Evolutionary conservation across 2,888 invertebrate species (phyloP).

Genomic region (Brachyptera risi): DNA sequence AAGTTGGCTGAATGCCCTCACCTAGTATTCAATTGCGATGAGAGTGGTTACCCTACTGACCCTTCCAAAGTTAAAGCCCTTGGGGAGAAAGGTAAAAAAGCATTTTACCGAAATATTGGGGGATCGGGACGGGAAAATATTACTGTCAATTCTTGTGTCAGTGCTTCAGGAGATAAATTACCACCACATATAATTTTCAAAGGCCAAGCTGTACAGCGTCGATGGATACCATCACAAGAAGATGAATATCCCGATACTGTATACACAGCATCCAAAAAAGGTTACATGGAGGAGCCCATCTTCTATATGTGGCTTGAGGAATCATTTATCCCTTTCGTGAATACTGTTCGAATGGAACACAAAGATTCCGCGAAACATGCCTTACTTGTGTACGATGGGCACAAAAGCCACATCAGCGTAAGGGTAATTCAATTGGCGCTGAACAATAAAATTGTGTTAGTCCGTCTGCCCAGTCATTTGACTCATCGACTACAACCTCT

Average conservation of each 20-base stretch:
- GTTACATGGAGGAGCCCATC: slow-evolving; percentile 16
- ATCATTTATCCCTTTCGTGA: slow-evolving; percentile 3
- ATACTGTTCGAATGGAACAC: neutral
- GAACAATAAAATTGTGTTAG: slow-evolving; percentile 16
- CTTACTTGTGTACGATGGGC: slow-evolving; percentile 17
- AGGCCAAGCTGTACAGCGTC: neutral
- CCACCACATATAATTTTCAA: slow-evolving; percentile 16
- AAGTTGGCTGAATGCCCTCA: neutral
- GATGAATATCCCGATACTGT: neutral
- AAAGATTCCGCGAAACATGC: neutral
- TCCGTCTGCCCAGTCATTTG: no score
- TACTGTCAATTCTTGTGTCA: slow-evolving; percentile 10
- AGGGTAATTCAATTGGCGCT: slow-evolving; percentile 3
- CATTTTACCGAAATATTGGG: slow-evolving; percentile 17
- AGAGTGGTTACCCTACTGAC: slow-evolving; percentile 14
- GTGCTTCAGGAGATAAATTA: slow-evolving; percentile 4
- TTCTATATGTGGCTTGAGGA: slow-evolving; percentile 16
- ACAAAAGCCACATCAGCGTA: slow-evolving; percentile 18
- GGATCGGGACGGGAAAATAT: slow-evolving; percentile 17
- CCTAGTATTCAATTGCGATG: slow-evolving; percentile 18
- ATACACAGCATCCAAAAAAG: slow-evolving; percentile 8
- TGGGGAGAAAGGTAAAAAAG: slow-evolving; percentile 11
- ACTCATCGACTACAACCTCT: slow-evolving; percentile 21
- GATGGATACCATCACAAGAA: neutral
- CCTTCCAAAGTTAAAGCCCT: slow-evolving; percentile 11